Base-by-base conservation (phyloP, 2,888 invertebrate genomes). In the Andrena bucephala region DNA sequence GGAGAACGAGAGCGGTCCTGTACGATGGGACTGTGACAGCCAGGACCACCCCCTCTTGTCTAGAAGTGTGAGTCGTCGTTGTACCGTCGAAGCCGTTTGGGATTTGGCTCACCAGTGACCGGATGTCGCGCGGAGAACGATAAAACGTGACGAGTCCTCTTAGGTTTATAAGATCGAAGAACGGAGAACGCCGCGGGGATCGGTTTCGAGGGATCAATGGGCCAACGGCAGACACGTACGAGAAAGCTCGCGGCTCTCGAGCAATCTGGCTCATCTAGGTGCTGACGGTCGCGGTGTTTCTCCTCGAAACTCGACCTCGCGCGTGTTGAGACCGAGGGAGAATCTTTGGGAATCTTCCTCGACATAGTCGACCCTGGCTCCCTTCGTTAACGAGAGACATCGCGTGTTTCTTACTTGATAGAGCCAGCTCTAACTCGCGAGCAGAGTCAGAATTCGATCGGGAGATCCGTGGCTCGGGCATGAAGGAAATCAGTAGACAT, bases 41-140 rank as follows among this genome's bases (percentile, higher is more conserved):
- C 81, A 69, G 85, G 85, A 88, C 89, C 89, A 88, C 89, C 89
- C 89, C 86, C 86, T 85, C 77, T 62, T 54, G 48, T 88, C 87
- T 86, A 84, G 81, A 24, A 8, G 57, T 74, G 69, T 87, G 84
- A 81, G 83, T 84, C 83, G 85, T 84, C 85, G 84, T 82, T 76
- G 76, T 85, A 82, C 62, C 72, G 80, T 74, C 83, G 77, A 83
- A 33, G 66, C 67, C 52, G 66, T 77, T 76, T 29, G 65, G 62
- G 70, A 82, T 84, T 42, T 63, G 86, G 76, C 81, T 66, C 73
- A 66, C 27, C 63, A 66, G 59, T 69, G 76, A 42, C 57, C 68
- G 76, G 63, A 75, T 71, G 63, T 68, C 63, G 74, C 59, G 62
- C 75, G 77, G 24, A 52, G 50, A 75, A 83, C 72, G 77, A 83